A percentile compares a stretch with the other conserved stretches of the same genome.
phyloP scores from a whole-genome alignment of 2,113 vertebrate genomes.

The Muscicapa adusta region DNA sequence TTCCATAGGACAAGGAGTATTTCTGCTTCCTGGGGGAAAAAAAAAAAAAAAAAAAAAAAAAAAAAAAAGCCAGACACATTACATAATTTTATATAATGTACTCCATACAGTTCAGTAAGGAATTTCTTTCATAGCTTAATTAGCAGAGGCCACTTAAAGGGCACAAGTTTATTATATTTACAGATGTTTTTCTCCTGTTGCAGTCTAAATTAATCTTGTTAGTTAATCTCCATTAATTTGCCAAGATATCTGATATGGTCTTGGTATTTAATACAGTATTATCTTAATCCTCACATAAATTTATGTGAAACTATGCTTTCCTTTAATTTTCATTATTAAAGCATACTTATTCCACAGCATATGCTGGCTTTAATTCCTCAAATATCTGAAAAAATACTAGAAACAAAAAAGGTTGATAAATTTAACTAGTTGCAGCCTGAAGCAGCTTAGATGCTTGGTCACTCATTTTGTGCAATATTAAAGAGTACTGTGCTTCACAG shows the following conservation, averaged over 20 bases:
- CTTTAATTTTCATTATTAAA: neutral
- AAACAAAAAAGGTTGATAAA: neutral
- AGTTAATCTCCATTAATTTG: neutral
- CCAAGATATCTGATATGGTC: neutral
- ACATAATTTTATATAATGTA: neutral
- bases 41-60: neutral
- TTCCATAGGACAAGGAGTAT: neutral
- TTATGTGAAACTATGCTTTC: neutral
- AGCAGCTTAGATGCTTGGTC: neutral
- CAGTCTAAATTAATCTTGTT: neutral
- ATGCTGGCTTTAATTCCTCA: neutral
- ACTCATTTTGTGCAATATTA: neutral
- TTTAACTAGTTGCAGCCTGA: neutral
- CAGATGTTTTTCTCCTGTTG: neutral
- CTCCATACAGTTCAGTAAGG: neutral
- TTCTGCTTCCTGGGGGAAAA: neutral
- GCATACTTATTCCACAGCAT: neutral
- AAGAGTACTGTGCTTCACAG: neutral
- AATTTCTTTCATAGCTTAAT: neutral
- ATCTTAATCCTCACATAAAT: neutral
- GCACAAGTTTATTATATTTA: neutral
- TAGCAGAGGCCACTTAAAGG: neutral
- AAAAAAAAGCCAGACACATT: neutral
- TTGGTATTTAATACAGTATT: neutral
- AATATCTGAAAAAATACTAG: neutral